These are phyloP conservation scores for Nannoperca obscura DNA, from an alignment of 2,797 vertebrate genomes.

Conservation along the genomic window DNA sequence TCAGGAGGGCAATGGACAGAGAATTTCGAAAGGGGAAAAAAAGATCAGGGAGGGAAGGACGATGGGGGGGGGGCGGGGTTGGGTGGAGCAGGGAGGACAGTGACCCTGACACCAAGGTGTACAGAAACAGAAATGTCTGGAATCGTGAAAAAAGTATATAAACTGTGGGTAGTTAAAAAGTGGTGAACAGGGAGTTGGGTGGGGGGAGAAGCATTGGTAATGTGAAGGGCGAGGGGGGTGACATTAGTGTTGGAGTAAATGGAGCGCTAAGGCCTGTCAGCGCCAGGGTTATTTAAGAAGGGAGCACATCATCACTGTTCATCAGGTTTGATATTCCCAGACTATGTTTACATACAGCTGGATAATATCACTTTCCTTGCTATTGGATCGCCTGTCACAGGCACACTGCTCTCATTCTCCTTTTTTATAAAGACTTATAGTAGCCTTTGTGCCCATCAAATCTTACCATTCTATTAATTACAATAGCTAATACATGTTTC, in stretches of 20 bases:
- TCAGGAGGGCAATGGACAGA: slow-evolving; percentile 77
- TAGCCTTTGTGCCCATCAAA: slow-evolving; percentile 35
- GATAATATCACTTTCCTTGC: slow-evolving; percentile 51
- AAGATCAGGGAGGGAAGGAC: slow-evolving; percentile 19
- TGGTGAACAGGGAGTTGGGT: neutral
- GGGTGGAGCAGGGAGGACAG: slow-evolving; percentile 38
- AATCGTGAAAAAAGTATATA: slow-evolving; percentile 21
- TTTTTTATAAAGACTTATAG: slow-evolving; percentile 3
- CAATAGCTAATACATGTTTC: slow-evolving; percentile 28
- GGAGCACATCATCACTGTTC: slow-evolving; percentile 46
- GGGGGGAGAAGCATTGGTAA: neutral
- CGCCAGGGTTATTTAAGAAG: slow-evolving; percentile 45
- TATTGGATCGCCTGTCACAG: slow-evolving; percentile 42
- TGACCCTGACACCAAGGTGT: slow-evolving; percentile 63
- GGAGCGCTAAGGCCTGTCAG: slow-evolving; percentile 40
- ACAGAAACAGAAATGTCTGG: slow-evolving; percentile 38
- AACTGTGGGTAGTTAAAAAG: slow-evolving; percentile 13
- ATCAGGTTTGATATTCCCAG: slow-evolving; percentile 45
- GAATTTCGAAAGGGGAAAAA: slow-evolving; percentile 51
- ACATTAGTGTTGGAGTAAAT: slow-evolving; percentile 48
- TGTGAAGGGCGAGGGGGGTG: neutral
- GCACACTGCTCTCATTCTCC: slow-evolving; percentile 39
- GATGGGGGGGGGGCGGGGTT: neutral
- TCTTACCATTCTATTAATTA: slow-evolving; percentile 46
- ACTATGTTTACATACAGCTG: slow-evolving; percentile 61